These are phyloP conservation scores for Holcopasites calliopsidis DNA, from an alignment of 1,140 invertebrate species.

Conservation along the genomic window DNA sequence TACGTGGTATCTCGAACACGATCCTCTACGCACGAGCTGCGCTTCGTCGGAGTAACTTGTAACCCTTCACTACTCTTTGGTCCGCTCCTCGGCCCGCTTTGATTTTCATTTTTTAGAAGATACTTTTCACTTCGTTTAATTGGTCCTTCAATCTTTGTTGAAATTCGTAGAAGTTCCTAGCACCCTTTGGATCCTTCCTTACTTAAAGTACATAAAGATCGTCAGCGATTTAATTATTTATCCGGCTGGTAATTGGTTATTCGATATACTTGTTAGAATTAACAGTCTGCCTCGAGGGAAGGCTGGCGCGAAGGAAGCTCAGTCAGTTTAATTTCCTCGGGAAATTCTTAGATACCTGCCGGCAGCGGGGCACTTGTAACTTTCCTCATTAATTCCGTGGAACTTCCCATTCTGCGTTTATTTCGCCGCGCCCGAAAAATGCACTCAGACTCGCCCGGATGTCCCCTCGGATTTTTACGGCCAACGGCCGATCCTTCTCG, in stretches of 20 bases:
- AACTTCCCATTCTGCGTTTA: slow-evolving; percentile 34
- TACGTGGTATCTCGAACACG: background rate
- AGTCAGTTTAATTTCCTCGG: slow-evolving; percentile 50
- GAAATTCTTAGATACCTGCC: slow-evolving; percentile 48
- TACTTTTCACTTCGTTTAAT: too few species aligned
- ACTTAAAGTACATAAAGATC: background rate
- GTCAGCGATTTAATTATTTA: slow-evolving; percentile 33
- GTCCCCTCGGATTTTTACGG: too few species aligned
- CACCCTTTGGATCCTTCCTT: too few species aligned
- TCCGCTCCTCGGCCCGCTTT: background rate
- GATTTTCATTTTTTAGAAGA: too few species aligned
- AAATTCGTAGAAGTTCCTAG: too few species aligned
- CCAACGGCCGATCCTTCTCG: background rate
- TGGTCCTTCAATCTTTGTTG: too few species aligned
- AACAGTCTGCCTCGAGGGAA: slow-evolving; percentile 22
- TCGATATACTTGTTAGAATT: slow-evolving; percentile 55
- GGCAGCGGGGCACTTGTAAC: slow-evolving; percentile 32
- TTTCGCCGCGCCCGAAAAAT: slow-evolving; percentile 33
- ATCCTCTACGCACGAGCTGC: background rate
- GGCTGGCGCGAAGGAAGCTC: background rate
- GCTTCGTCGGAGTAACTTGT: slow-evolving; percentile 12
- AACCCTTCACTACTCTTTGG: background rate
- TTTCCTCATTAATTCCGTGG: slow-evolving; percentile 53
- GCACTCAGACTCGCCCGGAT: too few species aligned
- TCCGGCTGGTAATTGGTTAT: slow-evolving; percentile 44